Percentiles rank a stretch among this genome's conserved stretches.
Conservation (phyloP, 1,140 invertebrate genomes). For the Heliconius eleuchia region DNA sequence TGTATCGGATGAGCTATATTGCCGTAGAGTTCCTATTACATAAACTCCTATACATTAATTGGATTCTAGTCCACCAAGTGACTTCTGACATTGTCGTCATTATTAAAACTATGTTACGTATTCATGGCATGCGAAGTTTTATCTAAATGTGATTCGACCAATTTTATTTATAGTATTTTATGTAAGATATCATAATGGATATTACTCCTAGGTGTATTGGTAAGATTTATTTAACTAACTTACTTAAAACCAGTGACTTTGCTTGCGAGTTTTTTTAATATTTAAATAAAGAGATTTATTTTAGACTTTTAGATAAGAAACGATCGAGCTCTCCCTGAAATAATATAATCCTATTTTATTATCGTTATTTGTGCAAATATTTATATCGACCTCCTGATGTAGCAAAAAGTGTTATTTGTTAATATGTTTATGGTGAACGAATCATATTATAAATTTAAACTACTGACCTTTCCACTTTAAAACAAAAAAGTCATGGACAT, state of each 20-base stretch:
- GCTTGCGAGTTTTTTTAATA: not conserved
- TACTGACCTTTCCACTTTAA: not conserved
- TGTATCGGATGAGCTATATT: slow-evolving; percentile 2
- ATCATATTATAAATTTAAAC: not conserved
- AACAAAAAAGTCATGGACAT: slow-evolving; percentile 15
- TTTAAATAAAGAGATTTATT: too few relatives aligned
- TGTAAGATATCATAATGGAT: not conserved
- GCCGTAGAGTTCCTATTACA: slow-evolving; percentile 28
- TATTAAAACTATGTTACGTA: slow-evolving; percentile 48
- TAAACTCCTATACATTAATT: slow-evolving; percentile 22
- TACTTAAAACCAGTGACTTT: not conserved
- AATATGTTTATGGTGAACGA: not conserved
- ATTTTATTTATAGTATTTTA: slow-evolving; percentile 13
- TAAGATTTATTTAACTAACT: not conserved
- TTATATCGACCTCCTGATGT: not conserved
- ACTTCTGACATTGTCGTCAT: slow-evolving; percentile 40
- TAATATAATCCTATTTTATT: not conserved
- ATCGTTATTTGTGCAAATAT: not conserved
- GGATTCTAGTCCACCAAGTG: slow-evolving; percentile 33
- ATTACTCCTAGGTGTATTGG: not conserved
- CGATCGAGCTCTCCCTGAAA: too few relatives aligned
- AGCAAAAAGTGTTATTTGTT: not conserved
- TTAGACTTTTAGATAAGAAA: not conserved
- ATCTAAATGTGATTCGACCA: slow-evolving; percentile 21
- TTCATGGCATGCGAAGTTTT: slow-evolving; percentile 41